A percentile compares a stretch with the other conserved stretches of the same genome.
These are phyloP conservation scores for Anhinga anhinga DNA, from an alignment of 2,113 vertebrate species.

Conservation along the genomic window DNA sequence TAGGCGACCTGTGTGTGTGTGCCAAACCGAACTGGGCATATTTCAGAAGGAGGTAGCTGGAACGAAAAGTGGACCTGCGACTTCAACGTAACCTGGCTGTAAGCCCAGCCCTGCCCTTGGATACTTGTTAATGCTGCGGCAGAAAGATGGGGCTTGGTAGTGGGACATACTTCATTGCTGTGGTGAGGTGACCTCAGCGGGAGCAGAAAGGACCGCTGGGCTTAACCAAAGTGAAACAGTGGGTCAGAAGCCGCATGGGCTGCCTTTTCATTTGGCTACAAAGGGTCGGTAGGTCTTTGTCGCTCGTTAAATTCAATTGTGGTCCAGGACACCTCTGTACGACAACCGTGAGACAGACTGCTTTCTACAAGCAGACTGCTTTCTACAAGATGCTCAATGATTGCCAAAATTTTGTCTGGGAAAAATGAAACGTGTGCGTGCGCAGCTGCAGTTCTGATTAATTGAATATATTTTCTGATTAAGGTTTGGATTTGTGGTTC, in stretches of 20 bases:
- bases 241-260: accelerated
- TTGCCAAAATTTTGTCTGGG: not conserved
- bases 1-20: accelerated
- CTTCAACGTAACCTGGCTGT: not conserved
- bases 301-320: not conserved
- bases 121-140: not conserved
- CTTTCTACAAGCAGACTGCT: not conserved
- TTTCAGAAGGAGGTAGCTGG: not conserved
- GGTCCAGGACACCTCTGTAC: not conserved
- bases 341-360: not conserved
- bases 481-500: not conserved
- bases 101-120: not conserved
- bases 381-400: not conserved
- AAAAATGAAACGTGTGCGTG: not conserved
- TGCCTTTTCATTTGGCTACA: not conserved
- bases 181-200: not conserved
- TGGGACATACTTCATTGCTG: not conserved
- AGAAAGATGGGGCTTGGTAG: not conserved
- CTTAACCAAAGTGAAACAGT: not conserved
- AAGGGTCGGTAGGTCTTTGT: not conserved
- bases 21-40: accelerated
- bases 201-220: not conserved
- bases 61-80: accelerated
- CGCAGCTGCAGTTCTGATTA: not conserved
- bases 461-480: not conserved